A percentile compares a stretch with the other conserved stretches of the same genome.
Evolutionary conservation across 2,888 invertebrate genomes (phyloP).

Genomic region (Xanthostigma xanthostigma): DNA sequence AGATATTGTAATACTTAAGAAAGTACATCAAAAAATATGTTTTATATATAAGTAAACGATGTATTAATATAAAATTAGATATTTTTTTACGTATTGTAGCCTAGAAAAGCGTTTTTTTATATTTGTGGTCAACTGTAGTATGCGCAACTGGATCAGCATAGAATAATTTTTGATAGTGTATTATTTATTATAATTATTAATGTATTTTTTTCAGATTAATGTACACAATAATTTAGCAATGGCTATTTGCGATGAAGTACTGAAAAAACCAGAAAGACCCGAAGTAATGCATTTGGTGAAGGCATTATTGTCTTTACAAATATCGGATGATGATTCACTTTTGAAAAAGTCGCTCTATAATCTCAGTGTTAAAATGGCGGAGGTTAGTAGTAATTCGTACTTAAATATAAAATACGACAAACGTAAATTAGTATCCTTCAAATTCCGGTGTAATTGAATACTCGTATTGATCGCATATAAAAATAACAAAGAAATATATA

Average conservation of each 20-base stretch:
- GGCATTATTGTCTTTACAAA: background rate
- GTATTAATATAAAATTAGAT: too few species aligned
- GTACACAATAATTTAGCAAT: constrained; percentile 7
- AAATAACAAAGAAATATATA: too few species aligned
- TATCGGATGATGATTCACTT: background rate
- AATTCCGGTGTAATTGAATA: too few species aligned
- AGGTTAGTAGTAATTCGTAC: background rate
- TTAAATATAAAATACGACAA: too few species aligned
- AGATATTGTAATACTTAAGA: too few species aligned
- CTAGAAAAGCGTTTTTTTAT: constrained; percentile 6
- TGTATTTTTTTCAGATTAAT: constrained; percentile 4
- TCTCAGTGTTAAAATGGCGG: background rate
- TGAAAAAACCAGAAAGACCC: background rate
- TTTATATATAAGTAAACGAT: too few species aligned
- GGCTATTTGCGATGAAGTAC: constrained; percentile 7
- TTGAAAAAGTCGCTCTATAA: background rate
- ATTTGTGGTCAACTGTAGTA: constrained; percentile 10
- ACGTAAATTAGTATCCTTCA: too few species aligned
- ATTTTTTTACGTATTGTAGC: too few species aligned
- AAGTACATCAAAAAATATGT: too few species aligned
- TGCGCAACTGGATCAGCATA: constrained; percentile 6
- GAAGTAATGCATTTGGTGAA: background rate
- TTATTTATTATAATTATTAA: too few species aligned
- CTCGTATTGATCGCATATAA: too few species aligned
- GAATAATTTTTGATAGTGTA: too few species aligned